Evolutionary conservation across 2,888 invertebrate genomes (phyloP), one percentile per base, ranked within the genome.

Genomic region (Lagria hirta): DNA sequence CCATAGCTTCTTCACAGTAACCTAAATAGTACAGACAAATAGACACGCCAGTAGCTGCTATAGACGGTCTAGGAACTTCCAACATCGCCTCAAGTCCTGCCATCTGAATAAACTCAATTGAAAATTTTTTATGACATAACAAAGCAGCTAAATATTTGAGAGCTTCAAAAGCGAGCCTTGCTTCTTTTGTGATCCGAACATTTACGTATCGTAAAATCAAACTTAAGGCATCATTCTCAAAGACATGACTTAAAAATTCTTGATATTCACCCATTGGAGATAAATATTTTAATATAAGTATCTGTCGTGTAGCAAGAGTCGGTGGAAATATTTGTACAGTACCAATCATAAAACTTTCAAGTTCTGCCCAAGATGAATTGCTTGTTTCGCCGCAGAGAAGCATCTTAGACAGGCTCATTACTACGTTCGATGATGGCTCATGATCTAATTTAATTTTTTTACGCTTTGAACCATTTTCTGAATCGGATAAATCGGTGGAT

Each of bases 211-310:
- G 86, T 32, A 96, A 78, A 55, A 99, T 92, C 12, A 98, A 74
- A 20, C 90, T 87, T 49, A 98, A 75, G 0, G 94, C 95, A 69
- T 88, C 88, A 64, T 93, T 86, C 64, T 96, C 97, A 72, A 96
- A 94, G 26, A 95, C 90, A 69, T 92, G 88, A 32, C 88, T 86
- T 13, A 99, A 77, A 68, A 96, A 89, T 83, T 96, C 97, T 70
- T 98, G 98, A 68, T 97, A 98, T 67, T 97, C 98, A 7, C 96
- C 98, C 82, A 97, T 88, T 0, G 97, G 92, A 2, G 93, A 89
- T n/a, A 99, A 77, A 68, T 96, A 99, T 56, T 93, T 81, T 15
- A 98, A 73, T 60, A 97, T 94, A 2, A 97, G 78, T 75, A 97
- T 86, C 70, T 97, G 96, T 66, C 88, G 85, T 16, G 95, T 94